Conservation (phyloP, 2,797 vertebrate genomes). For the Serranus cabrilla region DNA sequence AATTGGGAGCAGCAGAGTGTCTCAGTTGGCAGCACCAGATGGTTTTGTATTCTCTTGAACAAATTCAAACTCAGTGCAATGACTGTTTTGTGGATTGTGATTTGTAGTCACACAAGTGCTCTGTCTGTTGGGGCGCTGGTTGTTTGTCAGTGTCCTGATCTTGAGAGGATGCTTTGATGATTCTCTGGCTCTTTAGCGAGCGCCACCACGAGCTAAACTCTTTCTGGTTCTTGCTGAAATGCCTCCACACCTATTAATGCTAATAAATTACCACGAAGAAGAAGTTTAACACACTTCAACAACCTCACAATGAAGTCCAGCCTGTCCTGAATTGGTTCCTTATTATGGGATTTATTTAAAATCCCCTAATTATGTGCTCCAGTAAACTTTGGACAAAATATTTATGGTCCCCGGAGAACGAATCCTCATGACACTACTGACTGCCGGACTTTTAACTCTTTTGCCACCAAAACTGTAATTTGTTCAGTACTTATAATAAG, state of each 20-base stretch:
- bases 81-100: conserved; percentile 3
- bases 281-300: too few relatives aligned
- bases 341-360: too few relatives aligned
- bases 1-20: conserved; percentile 25
- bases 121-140: neutral
- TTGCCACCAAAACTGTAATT: neutral
- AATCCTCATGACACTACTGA: neutral
- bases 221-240: neutral
- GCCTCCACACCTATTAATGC: too few relatives aligned
- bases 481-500: neutral
- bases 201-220: neutral
- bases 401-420: neutral
- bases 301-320: too few relatives aligned
- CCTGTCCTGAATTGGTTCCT: too few relatives aligned
- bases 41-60: conserved; percentile 9
- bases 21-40: neutral
- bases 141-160: neutral
- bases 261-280: too few relatives aligned
- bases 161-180: neutral
- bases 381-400: neutral
- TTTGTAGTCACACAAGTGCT: neutral
- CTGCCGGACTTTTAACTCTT: too few relatives aligned
- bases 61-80: conserved; percentile 5
- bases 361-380: too few relatives aligned
- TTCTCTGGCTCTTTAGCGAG: neutral